Percentiles rank a stretch among this genome's conserved stretches.
Evolutionary conservation across 2,113 vertebrate genomes (phyloP).

Genomic region (Tautogolabrus adspersus): DNA sequence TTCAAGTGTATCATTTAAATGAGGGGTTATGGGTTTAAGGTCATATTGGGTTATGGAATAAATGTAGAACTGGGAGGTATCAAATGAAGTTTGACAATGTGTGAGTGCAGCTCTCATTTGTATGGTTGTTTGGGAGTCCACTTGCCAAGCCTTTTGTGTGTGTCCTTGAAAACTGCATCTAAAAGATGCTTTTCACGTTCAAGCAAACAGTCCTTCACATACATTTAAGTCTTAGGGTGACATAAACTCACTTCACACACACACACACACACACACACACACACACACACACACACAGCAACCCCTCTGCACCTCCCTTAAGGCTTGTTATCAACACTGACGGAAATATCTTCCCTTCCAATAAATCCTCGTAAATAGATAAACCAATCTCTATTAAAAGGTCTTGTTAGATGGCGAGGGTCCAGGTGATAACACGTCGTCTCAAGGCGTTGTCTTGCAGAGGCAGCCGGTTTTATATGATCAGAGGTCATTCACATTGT

Average conservation of each 20-base stretch:
- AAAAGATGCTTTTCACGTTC: constrained; percentile 53
- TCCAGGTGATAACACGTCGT: constrained; percentile 45
- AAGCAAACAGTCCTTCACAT: constrained; percentile 44
- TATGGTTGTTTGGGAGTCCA: constrained; percentile 19
- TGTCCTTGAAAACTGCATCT: constrained; percentile 45
- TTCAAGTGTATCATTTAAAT: not conserved
- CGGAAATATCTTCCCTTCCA: constrained; percentile 48
- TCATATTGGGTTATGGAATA: not conserved
- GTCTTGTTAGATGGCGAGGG: constrained; percentile 40
- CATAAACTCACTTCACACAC: constrained; percentile 14
- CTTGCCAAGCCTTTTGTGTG: constrained; percentile 7
- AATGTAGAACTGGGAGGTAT: not conserved
- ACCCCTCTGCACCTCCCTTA: constrained; percentile 9
- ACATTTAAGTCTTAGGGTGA: constrained; percentile 38
- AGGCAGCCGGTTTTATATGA: constrained; percentile 34
- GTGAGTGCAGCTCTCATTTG: constrained; percentile 12
- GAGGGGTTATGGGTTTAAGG: too few relatives aligned
- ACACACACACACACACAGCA: constrained; percentile 4
- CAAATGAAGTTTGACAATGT: not conserved
- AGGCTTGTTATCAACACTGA: constrained; percentile 48
- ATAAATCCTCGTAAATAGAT: constrained; percentile 67
- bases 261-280: constrained; percentile 6
- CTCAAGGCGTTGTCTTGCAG: constrained; percentile 41
- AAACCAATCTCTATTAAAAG: constrained; percentile 65
- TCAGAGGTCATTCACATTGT: constrained; percentile 46